Evolutionary conservation across 2,797 vertebrate genomes (phyloP), one percentile per base, ranked within the genome.

Genomic region (Rhynchotus rufescens): DNA sequence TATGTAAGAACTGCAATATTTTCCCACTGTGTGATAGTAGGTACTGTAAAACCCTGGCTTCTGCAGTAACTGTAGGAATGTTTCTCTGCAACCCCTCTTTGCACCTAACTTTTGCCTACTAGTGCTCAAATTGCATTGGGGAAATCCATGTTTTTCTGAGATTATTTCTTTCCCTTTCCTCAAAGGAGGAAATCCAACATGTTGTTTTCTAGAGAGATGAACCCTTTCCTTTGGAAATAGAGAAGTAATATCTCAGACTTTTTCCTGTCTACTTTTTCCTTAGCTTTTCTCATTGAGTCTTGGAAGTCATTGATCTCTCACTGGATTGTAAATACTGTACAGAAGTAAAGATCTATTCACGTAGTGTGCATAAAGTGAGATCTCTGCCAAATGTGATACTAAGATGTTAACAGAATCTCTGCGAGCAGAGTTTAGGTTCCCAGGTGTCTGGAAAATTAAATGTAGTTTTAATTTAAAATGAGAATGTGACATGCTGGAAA

Each of bases 371-470:
- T n/a, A 1, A 56, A 90, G 75, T 19, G 32, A 76, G 69, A 84
- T 26, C 64, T 92, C 71, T 92, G 64, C 67, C 74, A 89, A 52
- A n/a, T 38, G 12, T 17, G 26, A 9, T 2, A 2, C 66, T 51
- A 47, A 88, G 34, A 44, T 60, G 47, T 65, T 88, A 83, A 62
- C 28, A 3, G 15, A 80, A 42, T 40, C 62, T 78, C 77, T 54
- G 23, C 1, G 2, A 86, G 76, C 64, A 84, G 74, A 51, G 28
- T 14, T 14, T 66, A 64, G 84, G n/a, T 93, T 81, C 47, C 71
- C 74, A 81, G 45, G 82, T 76, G 74, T 76, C 65, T 89, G 71
- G 32, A 74, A 89, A 89, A 76, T 69, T n/a, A 79, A 86, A 47
- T 75, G 20, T 40, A 38, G 47, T 72, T 26, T 65, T 83, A 54